A percentile compares a stretch with the other conserved stretches of the same genome.
Conservation (phyloP, 1,140 invertebrate genomes). For the Papilio polyxenes region DNA sequence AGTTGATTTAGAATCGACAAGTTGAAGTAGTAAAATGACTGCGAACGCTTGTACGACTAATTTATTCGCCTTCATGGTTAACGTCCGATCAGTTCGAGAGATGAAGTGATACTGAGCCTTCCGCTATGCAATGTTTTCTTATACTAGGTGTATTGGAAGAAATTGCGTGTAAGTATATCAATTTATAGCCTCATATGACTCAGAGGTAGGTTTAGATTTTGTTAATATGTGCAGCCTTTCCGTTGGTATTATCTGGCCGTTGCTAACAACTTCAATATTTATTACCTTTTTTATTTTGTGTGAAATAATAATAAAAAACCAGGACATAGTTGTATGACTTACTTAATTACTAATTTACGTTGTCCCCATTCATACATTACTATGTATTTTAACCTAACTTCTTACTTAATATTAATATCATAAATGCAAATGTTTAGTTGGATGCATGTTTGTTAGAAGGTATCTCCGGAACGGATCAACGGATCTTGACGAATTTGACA, state of each 20-base stretch:
- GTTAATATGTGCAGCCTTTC: not conserved
- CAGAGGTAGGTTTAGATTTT: not conserved
- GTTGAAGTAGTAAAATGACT: not conserved
- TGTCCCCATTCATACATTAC: too few relatives aligned
- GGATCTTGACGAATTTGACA: too few relatives aligned
- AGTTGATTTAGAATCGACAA: not conserved
- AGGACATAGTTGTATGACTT: not conserved
- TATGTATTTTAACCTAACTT: too few relatives aligned
- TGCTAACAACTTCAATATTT: not conserved
- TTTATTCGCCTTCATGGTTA: not conserved
- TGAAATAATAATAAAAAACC: not conserved
- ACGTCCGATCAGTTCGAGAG: conserved; percentile 5
- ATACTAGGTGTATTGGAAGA: not conserved
- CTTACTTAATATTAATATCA: too few relatives aligned
- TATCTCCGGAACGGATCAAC: too few relatives aligned
- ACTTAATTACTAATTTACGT: too few relatives aligned
- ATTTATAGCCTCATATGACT: conserved; percentile 13
- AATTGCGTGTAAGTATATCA: not conserved
- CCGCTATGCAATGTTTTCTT: not conserved
- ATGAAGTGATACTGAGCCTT: conserved; percentile 5
- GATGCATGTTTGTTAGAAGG: too few relatives aligned
- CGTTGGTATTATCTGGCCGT: not conserved
- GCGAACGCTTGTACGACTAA: conserved; percentile 15
- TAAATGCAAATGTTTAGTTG: too few relatives aligned
- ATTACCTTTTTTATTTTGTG: not conserved